phyloP scores from a whole-genome alignment of 1,140 invertebrate species.

The Saccostrea cuccullata region DNA sequence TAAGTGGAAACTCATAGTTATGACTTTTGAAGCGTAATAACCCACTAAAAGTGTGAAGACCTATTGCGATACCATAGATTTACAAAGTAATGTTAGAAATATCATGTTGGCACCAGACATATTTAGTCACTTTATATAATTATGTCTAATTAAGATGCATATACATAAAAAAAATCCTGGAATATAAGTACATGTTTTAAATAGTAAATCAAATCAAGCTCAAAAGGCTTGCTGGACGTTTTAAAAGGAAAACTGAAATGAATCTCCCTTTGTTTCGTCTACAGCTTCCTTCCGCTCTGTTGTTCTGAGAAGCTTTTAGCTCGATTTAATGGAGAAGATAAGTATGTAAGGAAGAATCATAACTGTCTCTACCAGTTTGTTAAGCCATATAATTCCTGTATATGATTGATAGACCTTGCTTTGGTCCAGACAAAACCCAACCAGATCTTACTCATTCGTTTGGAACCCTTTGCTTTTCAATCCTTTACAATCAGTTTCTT shows the following conservation, averaged over 20 bases:
- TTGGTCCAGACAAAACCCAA: conserved; percentile 18
- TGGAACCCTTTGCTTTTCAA: background rate
- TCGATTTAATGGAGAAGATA: conserved; percentile 11
- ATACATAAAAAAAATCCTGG: background rate
- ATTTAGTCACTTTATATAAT: background rate
- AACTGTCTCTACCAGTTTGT: conserved; percentile 17
- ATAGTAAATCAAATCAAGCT: background rate
- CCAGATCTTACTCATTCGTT: background rate
- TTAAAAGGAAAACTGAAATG: conserved; percentile 3
- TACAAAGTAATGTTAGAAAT: background rate
- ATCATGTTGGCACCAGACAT: background rate
- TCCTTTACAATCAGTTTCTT: background rate
- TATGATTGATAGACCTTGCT: conserved; percentile 16
- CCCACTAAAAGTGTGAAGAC: background rate
- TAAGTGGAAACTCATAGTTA: conserved; percentile 8
- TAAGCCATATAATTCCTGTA: conserved; percentile 17
- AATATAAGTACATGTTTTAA: background rate
- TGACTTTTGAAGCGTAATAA: conserved; percentile 4
- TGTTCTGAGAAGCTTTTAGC: conserved; percentile 5
- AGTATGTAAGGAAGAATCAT: conserved; percentile 31
- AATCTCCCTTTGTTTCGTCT: background rate
- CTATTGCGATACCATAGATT: background rate
- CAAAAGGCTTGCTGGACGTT: background rate
- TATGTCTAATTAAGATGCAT: background rate
- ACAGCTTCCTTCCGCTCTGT: background rate